Evolutionary conservation across 2,797 vertebrate genomes (phyloP), one percentile per base, ranked within the genome.

Genomic region (Choloepus didactylus): DNA sequence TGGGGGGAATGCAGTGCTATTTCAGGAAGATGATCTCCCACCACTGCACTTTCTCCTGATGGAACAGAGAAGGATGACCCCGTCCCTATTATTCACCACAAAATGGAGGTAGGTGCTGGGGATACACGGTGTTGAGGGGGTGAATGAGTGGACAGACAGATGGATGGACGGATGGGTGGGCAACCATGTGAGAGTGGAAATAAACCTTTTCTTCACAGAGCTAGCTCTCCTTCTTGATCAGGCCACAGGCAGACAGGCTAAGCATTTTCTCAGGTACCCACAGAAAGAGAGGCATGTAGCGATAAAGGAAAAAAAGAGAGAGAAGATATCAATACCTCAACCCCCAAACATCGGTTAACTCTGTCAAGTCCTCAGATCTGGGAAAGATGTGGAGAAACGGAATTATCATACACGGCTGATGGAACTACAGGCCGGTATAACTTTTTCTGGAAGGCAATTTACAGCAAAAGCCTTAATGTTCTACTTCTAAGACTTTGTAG

Each of bases 121-220:
- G 12, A 23, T 16, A 27, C 7, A 56, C 41, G 41, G 1, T 69
- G 64, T 85, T 76, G 84, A 41, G 86, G 89, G 92, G 62, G 18
- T 25, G 44, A 83, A 81, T 25, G 87, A 81, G 62, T 64, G 89
- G 87, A 89, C 19, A 2, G 56, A 56, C 19, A 21, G 91, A 96
- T 0, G 6, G 82, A 96, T 3, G 54, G 88, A 95, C 6, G 77
- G 87, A 82, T 3, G 72, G 67, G 86, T 1, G 9, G 72, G 97
- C 62, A 85, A 87, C 60, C 69, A 96, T 15, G 44, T 56, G 59
- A 87, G 67, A 97, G 69, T 54, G 41, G 87, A 96, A 93, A 56
- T 97, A 93, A 89, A 97, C 97, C 97, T 97, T 94, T 97, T 96
- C 95, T 96, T 96, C 91, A 64, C 92, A 93, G 93, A 96, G 87